Percentiles rank a stretch among this genome's conserved stretches.
Conservation (phyloP, 2,888 invertebrate genomes). For the Papilio elwesi region DNA sequence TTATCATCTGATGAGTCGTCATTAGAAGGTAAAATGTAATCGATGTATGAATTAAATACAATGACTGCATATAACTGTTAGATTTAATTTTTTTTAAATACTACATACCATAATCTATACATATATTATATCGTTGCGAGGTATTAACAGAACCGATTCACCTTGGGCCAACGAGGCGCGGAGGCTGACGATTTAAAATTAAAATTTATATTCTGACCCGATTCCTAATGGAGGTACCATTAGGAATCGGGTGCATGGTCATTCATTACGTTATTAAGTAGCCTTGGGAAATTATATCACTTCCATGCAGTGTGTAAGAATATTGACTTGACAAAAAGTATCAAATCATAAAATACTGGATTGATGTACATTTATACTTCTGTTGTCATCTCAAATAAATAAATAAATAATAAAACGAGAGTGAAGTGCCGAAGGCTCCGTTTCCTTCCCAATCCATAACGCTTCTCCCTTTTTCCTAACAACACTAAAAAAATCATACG, state of each 20-base stretch:
- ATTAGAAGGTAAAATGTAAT: not conserved
- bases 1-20: too few relatives aligned
- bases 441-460: too few relatives aligned
- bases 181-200: conserved; percentile 42
- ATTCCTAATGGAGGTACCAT: conserved; percentile 29
- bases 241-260: not conserved
- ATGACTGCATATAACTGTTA: not conserved
- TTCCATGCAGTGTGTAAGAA: not conserved
- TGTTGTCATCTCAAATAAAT: too few relatives aligned
- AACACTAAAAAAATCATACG: too few relatives aligned
- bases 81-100: too few relatives aligned
- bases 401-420: too few relatives aligned
- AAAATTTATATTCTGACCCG: conserved; percentile 31
- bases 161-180: conserved; percentile 52
- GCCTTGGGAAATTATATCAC: not conserved
- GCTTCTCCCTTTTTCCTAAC: too few relatives aligned
- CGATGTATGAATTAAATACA: not conserved
- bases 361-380: too few relatives aligned
- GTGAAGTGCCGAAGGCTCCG: too few relatives aligned
- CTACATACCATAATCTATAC: not conserved
- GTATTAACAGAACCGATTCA: conserved; percentile 49
- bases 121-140: conserved; percentile 15
- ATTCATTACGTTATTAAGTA: conserved; percentile 11
- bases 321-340: too few relatives aligned
- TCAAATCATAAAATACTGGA: too few relatives aligned